Base-by-base conservation (phyloP, 2,888 invertebrate species). In the Corythucha ciliata region DNA sequence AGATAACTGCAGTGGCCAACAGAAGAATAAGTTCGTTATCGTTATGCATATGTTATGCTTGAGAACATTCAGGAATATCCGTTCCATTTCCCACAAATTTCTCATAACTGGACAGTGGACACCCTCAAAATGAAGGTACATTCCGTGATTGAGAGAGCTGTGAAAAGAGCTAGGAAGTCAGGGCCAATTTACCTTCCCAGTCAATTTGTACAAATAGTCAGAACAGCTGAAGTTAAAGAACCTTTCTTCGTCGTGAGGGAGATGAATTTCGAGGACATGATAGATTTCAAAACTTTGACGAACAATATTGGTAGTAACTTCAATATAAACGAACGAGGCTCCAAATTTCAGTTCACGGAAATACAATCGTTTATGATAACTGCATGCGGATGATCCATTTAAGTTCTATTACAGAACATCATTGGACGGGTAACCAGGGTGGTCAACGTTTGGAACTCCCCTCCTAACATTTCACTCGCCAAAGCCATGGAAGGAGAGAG, bases 151-250 rank as follows among this genome's bases (percentile, higher is more conserved):
- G 57, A 57, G 32, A 53, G 50, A 24, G 34, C 29, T 21, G 41
- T 57, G 20, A 57, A 48, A 32, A 45, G 45, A 40, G 8, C 44
- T 14, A 32, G 54, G 29, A 55, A 55, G 52, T 41, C 52, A 36
- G 52, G 52, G 6, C 48, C 55, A 18, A 56, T 58, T 18, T 58
- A 54, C 40, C 33, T 49, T 27, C 58, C 59, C 37, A 48, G 47
- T 7, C 51, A 50, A 40, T 59, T 51, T 49, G 42, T 41, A 27
- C 56, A 56, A n/a, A 40, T 62, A 12, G 62, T 64, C 27, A 44
- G 57, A 6, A 48, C 56, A 21, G 61, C 61, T 7, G 61, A 58
- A 49, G 63, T 63, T 48, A 51, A 56, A 40, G 60, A 58, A 45
- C 42, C 32, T 1, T 48, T 59, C 8, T 61, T 57, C 36, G 53